Base-by-base conservation (phyloP, 1,140 invertebrate species). In the Hyles vespertilio region DNA sequence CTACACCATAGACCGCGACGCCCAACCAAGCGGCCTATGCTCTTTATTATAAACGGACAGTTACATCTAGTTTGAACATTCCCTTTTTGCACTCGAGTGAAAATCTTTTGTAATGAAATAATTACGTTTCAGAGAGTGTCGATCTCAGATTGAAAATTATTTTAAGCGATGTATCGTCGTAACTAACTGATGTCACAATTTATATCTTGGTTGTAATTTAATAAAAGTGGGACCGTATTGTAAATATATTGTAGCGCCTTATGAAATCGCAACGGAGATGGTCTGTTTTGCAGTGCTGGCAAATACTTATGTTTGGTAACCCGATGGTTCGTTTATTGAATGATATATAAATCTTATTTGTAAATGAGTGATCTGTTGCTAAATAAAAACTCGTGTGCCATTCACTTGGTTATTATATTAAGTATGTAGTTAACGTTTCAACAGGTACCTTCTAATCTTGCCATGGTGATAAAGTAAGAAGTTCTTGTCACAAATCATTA, bases 361-460 rank as follows among this genome's bases (percentile, higher is more conserved):
- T 74, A 69, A 71, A 81, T 72, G 67, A 74, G 51, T 75, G 63
- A 77, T 81, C 69, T 76, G 71, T 73, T 77, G 80, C 77, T 81
- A 71, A 84, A 75, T 79, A 67, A 67, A 66, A 86, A 82, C 80
- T 73, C 70, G 77, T 85, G 86, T 89, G 86, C 86, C 86, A 89
- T 89, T 87, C 84, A 77, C 81, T 86, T 72, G 79, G 77, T 84
- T 83, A 85, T 81, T 79, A 81, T 79, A 72, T 70, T 84, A 84
- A 77, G 69, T 81, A 84, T 79, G 72, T 86, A 87, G 83, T 84
- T 79, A 81, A 75, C 73, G 69, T 82, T 81, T 85, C 77, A 89
- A 88, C 84, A 87, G 84, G 86, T 89, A 89, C 86, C 86, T 89
- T 88, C 86, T 73, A 83, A 84, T 89, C 86, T 89, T 89, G 86